Evolutionary conservation across 2,797 vertebrate species (phyloP).

Genomic region (Chelmon rostratus): DNA sequence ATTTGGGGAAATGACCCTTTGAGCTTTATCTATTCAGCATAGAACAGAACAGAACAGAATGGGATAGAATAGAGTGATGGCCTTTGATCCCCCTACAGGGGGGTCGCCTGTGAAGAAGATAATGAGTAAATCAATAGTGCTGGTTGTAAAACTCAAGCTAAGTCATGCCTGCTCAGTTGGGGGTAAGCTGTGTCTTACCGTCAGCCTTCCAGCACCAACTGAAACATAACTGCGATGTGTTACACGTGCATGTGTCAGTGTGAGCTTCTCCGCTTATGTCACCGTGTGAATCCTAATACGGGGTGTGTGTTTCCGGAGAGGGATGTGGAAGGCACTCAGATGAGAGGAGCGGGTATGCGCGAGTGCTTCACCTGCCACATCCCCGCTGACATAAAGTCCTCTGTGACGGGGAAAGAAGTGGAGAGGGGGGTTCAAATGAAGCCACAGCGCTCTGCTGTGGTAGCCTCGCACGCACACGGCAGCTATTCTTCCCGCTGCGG

Average conservation of each 20-base stretch:
- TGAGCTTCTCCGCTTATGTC: slow-evolving; percentile 39
- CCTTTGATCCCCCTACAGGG: slow-evolving; percentile 86
- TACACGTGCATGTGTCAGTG: slow-evolving; percentile 35
- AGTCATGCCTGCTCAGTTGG: slow-evolving; percentile 94
- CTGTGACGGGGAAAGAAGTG: slow-evolving; percentile 45
- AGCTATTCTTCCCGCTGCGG: slow-evolving; percentile 5
- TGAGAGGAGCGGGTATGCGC: slow-evolving; percentile 22
- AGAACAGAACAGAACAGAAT: slow-evolving; percentile 36
- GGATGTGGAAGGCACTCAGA: slow-evolving; percentile 27
- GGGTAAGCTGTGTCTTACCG: slow-evolving; percentile 92
- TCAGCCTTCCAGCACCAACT: slow-evolving; percentile 90
- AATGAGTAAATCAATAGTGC: slow-evolving; percentile 97
- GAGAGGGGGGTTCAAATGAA: slow-evolving; percentile 30
- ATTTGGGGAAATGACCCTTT: slow-evolving; percentile 19
- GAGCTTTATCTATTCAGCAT: slow-evolving; percentile 16
- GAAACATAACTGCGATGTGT: slow-evolving; percentile 82
- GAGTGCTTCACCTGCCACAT: slow-evolving; percentile 46
- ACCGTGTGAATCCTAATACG: slow-evolving; percentile 28
- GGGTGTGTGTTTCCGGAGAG: slow-evolving; percentile 15
- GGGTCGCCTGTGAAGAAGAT: slow-evolving; percentile 91
- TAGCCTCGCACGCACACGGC: slow-evolving; percentile 8
- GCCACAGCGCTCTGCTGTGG: slow-evolving; percentile 12
- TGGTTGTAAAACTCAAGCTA: slow-evolving; percentile 95
- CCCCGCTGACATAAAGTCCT: slow-evolving; percentile 23
- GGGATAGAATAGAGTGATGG: slow-evolving; percentile 59